Evolutionary conservation across 2,888 invertebrate species (phyloP), one percentile per base, ranked within the genome.

Genomic region (Limnephilus rhombicus): DNA sequence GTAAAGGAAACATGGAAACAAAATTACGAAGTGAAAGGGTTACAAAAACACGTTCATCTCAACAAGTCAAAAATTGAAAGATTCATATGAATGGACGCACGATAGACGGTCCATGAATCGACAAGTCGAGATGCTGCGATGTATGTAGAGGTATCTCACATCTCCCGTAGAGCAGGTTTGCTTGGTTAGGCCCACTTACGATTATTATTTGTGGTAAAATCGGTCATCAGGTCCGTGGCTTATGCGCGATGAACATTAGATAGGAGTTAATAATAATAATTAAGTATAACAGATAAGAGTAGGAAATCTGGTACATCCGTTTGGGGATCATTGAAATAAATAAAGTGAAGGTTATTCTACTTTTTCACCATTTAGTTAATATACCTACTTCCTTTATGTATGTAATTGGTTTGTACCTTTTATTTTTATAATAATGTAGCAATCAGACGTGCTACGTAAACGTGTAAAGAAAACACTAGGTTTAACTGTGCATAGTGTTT

Each of bases 191-290:
- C 53, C 53, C 53, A 68, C 53, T 68, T 68, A 68, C 24, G 24
- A 68, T 68, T 68, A 68, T 68, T 68, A 68, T 24, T 18, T 4
- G 83, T 31, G 37, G 83, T 31, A 34, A 85, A 41, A 85, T 85
- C 85, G 45, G 85, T 85, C 85, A 85, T 85, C 85, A n/a, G n/a
- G n/a, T 37, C n/a, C 85, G 85, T 85, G 85, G 45, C 41, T n/a
- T 68, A 41, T 41, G n/a, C 24, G 37, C 85, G 85, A 85, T 85
- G n/a, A 24, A n/a, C 24, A 85, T 85, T 85, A 85, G 85, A 85
- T 85, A 85, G 24, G 0, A 34, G 29, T 68, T 68, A 68, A 68
- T 68, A 68, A 68, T 68, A 68, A 68, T 68, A 68, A 68, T 68
- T 68, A 18, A 68, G 24, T 68, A 68, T 68, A 68, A 68, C 53